Evolutionary conservation across 2,888 invertebrate species (phyloP), one percentile per base, ranked within the genome.

Genomic region (Oligia strigilis): DNA sequence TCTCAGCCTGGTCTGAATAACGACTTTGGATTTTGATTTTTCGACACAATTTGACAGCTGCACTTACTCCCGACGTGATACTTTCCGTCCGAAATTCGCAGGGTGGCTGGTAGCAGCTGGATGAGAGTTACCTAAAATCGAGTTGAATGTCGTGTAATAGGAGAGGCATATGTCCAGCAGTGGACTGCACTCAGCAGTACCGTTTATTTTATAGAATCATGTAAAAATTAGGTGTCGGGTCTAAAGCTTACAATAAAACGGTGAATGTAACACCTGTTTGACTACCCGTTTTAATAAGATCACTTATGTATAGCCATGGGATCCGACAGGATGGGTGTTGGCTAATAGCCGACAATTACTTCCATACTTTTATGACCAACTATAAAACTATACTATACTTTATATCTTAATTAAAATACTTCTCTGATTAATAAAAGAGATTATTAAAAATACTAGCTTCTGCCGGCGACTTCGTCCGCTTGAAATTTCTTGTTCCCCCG

Each of bases 401-500:
- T 6, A 40, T 14, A 0, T 66, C 75, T 72, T 64, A 29, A 75
- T 69, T 60, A 71, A 87, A 65, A 87, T 23, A 72, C 0, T 29
- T 36, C 29, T 1, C 49, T 67, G 75, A 84, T 84, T 84, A 75
- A 55, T 74, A 52, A 58, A 66, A 75, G 82, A 85, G 43, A 72
- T 64, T 23, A 58, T 23, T 9, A 58, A 29, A 58, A 9, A 58
- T 23, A 58, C 58, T 23, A 58, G 23, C 9, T 58, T 9, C 0
- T 23, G 3, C 58, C 9, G 0, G 23, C 9, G 58, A 58, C 9
- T 58, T 58, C 11, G 23, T 58, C 9, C 9, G 58, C 58, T 1
- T 58, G 23, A 58, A 58, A 11, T 23, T 23, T 58, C 23, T 9
- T 58, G 23, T 58, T 52, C 17, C 9, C 58, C 3, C 1, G 23